Base-by-base conservation (phyloP, 2,113 vertebrate genomes). In the Nycticryphes semicollaris region DNA sequence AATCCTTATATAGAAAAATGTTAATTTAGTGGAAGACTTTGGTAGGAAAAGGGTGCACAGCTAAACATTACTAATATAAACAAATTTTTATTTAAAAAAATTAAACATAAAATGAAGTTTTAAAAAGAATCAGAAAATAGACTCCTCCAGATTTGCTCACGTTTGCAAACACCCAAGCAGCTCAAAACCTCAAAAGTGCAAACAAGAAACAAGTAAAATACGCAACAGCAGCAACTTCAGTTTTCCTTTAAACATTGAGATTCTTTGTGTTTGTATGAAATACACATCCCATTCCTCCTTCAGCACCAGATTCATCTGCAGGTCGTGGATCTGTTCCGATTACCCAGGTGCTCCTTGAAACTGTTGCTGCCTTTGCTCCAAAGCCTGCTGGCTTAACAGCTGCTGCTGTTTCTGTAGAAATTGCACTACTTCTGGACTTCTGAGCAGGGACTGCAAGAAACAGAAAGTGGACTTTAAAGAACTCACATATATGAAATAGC, bases 331-430 rank as follows among this genome's bases (percentile, higher is more conserved):
- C 51, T 72, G 56, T 66, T 69, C 60, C 3, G 11, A 39, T 98
- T 96, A 98, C 19, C 97, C 95, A 33, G 99, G 93, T 90, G 97
- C 93, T 93, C 98, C 98, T 97, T 98, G 98, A 96, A 98, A 99
- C 82, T 98, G 98, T 35, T 98, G 99, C 84, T 99, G 99, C 84
- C 98, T 98, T 92, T 99, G 98, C 80, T 98, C 97, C 96, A 98
- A 98, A 84, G 97, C 98, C 96, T 99, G 99, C 50, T 98, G 97
- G 91, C 98, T 99, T 97, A 99, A 97, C 37, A 99, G 97, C 31
- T 98, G 98, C 96, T 99, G 99, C 92, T 99, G 99, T 92, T 99
- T 99, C 97, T 99, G 99, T n/a, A 99, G 98, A 97, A 99, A 99
- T n/a, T 98, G 98, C 67, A 99, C 99, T 83, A 99, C 99, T 97